Evolutionary conservation across 2,888 invertebrate species (phyloP).

Genomic region (Gnatocerus cornutus): DNA sequence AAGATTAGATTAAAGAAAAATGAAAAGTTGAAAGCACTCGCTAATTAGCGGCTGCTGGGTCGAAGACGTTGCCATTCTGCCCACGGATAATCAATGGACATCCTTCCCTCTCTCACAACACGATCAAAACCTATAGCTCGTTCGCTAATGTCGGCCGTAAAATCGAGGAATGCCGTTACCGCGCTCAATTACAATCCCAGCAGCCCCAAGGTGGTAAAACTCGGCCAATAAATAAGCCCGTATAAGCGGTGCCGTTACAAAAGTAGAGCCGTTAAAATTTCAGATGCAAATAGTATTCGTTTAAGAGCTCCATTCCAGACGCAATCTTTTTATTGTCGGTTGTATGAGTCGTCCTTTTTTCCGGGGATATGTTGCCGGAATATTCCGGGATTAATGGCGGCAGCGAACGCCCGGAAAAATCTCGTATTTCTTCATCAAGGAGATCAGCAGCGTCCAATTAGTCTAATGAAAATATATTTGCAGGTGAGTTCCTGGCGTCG

Average conservation of each 20-base stretch:
- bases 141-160: conserved; percentile 37
- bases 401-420: conserved; percentile 50
- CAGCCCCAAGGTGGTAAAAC: conserved; percentile 46
- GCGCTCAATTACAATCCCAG: conserved; percentile 44
- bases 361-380: conserved; percentile 50
- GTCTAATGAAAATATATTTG: conserved; percentile 57
- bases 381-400: conserved; percentile 52
- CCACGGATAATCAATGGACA: conserved; percentile 29
- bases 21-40: no score
- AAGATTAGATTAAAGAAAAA: no score
- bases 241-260: conserved; percentile 38
- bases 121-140: conserved; percentile 29
- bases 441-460: conserved; percentile 50
- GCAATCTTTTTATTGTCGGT: conserved; percentile 63
- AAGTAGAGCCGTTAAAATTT: conserved; percentile 62
- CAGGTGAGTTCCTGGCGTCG: conserved; percentile 92
- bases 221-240: conserved; percentile 48
- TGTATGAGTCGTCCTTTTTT: conserved; percentile 51
- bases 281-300: conserved; percentile 65
- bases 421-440: conserved; percentile 48
- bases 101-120: conserved; percentile 19
- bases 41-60: no score
- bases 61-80: background rate
- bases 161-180: conserved; percentile 39
- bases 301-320: conserved; percentile 62